Conservation (phyloP, 2,888 invertebrate species). For the Diplolepis rosae region DNA sequence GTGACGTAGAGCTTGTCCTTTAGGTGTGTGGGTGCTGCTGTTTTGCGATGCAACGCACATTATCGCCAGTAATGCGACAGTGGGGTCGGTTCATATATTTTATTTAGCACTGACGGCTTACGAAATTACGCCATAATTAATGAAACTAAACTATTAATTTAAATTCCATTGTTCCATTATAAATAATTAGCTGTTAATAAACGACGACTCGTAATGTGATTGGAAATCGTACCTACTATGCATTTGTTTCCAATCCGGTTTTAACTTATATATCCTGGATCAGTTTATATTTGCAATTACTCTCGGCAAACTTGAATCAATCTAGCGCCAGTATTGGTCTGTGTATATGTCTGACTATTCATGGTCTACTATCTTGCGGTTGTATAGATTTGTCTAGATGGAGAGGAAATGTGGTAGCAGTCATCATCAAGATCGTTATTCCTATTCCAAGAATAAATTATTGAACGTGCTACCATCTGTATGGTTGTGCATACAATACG, state of each 20-base stretch:
- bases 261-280: not conserved
- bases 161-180: slow-evolving; percentile 73
- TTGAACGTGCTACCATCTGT: too few relatives aligned
- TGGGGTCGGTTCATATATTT: slow-evolving; percentile 68
- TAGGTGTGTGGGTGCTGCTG: slow-evolving; percentile 56
- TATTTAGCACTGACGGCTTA: slow-evolving; percentile 69
- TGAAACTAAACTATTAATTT: slow-evolving; percentile 74
- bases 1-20: slow-evolving; percentile 66
- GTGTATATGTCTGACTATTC: too few relatives aligned
- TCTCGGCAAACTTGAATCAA: too few relatives aligned
- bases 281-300: too few relatives aligned
- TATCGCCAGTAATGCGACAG: slow-evolving; percentile 66
- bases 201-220: slow-evolving; percentile 60
- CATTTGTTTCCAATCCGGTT: not conserved
- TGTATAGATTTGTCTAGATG: too few relatives aligned
- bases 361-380: too few relatives aligned
- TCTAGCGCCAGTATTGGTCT: too few relatives aligned
- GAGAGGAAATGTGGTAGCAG: too few relatives aligned
- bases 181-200: slow-evolving; percentile 73
- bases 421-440: too few relatives aligned
- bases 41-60: slow-evolving; percentile 67
- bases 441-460: too few relatives aligned
- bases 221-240: slow-evolving; percentile 39
- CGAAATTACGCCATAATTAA: slow-evolving; percentile 72
- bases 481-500: too few relatives aligned